Percentiles rank a stretch among this genome's conserved stretches.
phyloP scores from a whole-genome alignment of 2,113 vertebrate species.

The Furnarius figulus region DNA sequence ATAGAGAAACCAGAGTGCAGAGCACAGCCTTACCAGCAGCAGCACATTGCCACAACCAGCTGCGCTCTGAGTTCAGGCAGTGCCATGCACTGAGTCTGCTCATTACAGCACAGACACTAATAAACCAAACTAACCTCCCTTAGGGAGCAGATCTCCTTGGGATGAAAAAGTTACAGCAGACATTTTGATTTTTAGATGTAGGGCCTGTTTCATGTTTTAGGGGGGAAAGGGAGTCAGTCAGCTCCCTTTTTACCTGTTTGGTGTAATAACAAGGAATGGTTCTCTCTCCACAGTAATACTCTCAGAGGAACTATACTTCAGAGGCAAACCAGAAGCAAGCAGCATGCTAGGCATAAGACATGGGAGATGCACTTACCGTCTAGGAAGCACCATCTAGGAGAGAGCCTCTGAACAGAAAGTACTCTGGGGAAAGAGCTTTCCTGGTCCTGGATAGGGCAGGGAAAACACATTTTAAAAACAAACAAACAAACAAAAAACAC shows the following conservation, averaged over 20 bases:
- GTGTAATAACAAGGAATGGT: neutral
- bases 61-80: neutral
- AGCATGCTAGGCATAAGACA: neutral
- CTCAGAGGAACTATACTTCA: neutral
- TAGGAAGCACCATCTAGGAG: constrained; percentile 96
- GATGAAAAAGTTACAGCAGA: neutral
- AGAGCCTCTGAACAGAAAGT: constrained; percentile 88
- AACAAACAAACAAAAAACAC: neutral
- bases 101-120: neutral
- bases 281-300: neutral
- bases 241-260: neutral
- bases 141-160: neutral
- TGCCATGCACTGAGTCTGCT: neutral
- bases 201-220: neutral
- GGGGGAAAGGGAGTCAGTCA: neutral
- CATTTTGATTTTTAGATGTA: neutral
- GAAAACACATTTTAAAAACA: neutral
- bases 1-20: neutral
- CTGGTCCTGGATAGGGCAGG: constrained; percentile 73
- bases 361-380: constrained; percentile 86
- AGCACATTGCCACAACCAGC: neutral
- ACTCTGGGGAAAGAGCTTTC: constrained; percentile 84
- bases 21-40: neutral
- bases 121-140: neutral
- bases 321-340: neutral